Evolutionary conservation across 2,797 vertebrate species (phyloP).

Genomic region (Hippopotamyrus pictus): DNA sequence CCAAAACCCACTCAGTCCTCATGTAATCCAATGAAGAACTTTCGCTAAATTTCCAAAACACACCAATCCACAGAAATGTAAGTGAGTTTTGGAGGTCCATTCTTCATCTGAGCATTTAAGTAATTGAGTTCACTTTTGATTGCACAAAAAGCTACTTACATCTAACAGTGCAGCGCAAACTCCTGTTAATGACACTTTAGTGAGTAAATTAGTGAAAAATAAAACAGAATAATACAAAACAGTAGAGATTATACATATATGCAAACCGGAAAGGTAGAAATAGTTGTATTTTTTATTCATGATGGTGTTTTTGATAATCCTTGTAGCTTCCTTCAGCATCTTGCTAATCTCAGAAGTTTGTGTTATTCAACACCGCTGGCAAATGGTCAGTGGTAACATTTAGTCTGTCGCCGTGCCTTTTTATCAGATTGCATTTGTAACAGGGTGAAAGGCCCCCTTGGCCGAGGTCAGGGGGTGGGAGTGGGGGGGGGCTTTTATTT

Average conservation of each 20-base stretch:
- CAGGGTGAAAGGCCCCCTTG: conserved; percentile 34
- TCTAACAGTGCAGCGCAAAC: not conserved
- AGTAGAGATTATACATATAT: not conserved
- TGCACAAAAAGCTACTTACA: not conserved
- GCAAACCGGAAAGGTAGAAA: not conserved
- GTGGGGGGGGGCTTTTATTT: not conserved
- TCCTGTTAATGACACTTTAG: not conserved
- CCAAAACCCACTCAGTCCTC: not conserved
- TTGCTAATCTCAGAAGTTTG: not conserved
- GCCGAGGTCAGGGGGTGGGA: not conserved
- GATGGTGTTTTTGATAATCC: not conserved
- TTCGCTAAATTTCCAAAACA: not conserved
- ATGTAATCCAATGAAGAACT: not conserved
- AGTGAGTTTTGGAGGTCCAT: not conserved
- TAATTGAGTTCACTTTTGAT: not conserved
- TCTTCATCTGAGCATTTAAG: not conserved
- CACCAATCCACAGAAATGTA: not conserved
- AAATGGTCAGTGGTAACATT: conserved; percentile 34
- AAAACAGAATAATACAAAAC: not conserved
- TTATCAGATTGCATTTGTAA: conserved; percentile 63
- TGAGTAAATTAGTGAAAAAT: not conserved
- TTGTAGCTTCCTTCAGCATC: not conserved
- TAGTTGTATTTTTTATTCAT: not conserved
- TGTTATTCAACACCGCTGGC: conserved; percentile 4
- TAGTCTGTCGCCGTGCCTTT: conserved; percentile 31